Evolutionary conservation across 1,140 invertebrate species (phyloP).

Genomic region (Drosophila baimaii): DNA sequence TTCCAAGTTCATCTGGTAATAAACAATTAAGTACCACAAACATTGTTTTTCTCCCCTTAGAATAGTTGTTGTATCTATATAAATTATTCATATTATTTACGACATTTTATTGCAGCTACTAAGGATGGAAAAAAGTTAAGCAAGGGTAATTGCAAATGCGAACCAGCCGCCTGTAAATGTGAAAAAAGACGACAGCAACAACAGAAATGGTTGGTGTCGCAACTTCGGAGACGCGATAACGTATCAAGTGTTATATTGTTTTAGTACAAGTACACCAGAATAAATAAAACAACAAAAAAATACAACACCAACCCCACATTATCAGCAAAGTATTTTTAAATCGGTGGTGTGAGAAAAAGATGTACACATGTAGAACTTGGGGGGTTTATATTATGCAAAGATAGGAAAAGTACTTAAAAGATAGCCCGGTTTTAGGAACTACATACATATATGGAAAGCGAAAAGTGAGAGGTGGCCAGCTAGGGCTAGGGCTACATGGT

Average conservation of each 20-base stretch:
- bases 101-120: slow-evolving; percentile 51
- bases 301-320: slow-evolving; percentile 18
- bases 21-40: not conserved
- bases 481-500: not conserved
- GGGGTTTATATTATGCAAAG: slow-evolving; percentile 44
- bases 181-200: slow-evolving; percentile 45
- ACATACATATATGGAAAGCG: slow-evolving; percentile 1
- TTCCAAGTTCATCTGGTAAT: not conserved
- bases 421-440: slow-evolving; percentile 6
- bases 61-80: not conserved
- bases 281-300: slow-evolving; percentile 45
- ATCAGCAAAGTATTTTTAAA: slow-evolving; percentile 39
- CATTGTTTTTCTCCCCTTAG: not conserved
- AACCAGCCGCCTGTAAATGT: slow-evolving; percentile 65
- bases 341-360: slow-evolving; percentile 22
- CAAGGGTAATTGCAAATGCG: slow-evolving; percentile 61
- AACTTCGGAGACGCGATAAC: slow-evolving; percentile 70
- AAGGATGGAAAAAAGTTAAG: slow-evolving; percentile 59
- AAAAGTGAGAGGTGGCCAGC: slow-evolving; percentile 25
- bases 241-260: slow-evolving; percentile 77
- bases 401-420: slow-evolving; percentile 50
- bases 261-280: slow-evolving; percentile 54
- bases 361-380: slow-evolving; percentile 26
- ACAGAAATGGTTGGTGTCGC: slow-evolving; percentile 59
- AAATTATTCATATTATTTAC: slow-evolving; percentile 18